These are phyloP conservation scores for Micronycteris hirsuta DNA, from an alignment of 2,113 vertebrate species.

Conservation along the genomic window DNA sequence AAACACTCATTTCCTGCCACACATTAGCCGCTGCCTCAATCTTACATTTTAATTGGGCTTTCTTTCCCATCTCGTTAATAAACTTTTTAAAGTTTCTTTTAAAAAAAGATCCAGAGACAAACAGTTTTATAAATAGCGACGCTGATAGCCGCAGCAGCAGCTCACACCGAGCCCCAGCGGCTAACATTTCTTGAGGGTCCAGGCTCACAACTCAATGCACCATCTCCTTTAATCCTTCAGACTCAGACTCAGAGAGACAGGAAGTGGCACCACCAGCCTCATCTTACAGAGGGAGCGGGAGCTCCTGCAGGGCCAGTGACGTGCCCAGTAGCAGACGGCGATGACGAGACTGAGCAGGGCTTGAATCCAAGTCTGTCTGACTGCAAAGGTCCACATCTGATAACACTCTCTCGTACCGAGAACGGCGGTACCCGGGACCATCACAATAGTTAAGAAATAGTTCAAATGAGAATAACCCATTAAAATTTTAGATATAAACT, in stretches of 20 bases:
- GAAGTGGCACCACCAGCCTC: not conserved
- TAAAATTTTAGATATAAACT: not conserved
- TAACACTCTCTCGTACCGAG: not conserved
- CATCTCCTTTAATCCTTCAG: not conserved
- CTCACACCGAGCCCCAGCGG: not conserved
- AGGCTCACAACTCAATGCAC: not conserved
- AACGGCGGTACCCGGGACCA: not conserved
- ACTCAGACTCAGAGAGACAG: not conserved
- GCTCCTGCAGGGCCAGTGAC: not conserved
- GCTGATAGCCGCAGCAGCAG: not conserved
- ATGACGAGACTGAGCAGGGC: not conserved
- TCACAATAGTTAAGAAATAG: not conserved
- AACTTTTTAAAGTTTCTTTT: conserved; percentile 11
- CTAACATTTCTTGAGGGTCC: not conserved
- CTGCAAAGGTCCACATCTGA: not conserved
- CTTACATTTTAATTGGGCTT: conserved; percentile 71
- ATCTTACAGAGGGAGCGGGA: not conserved
- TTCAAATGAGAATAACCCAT: not conserved
- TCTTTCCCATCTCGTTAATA: conserved; percentile 42
- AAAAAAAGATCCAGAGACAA: not conserved
- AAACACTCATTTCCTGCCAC: conserved; percentile 32
- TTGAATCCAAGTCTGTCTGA: not conserved
- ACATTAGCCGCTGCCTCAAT: conserved; percentile 56
- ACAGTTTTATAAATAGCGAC: not conserved
- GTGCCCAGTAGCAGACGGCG: not conserved